Evolutionary conservation across 2,113 vertebrate genomes (phyloP).

Genomic region (Nyctibius bracteatus): DNA sequence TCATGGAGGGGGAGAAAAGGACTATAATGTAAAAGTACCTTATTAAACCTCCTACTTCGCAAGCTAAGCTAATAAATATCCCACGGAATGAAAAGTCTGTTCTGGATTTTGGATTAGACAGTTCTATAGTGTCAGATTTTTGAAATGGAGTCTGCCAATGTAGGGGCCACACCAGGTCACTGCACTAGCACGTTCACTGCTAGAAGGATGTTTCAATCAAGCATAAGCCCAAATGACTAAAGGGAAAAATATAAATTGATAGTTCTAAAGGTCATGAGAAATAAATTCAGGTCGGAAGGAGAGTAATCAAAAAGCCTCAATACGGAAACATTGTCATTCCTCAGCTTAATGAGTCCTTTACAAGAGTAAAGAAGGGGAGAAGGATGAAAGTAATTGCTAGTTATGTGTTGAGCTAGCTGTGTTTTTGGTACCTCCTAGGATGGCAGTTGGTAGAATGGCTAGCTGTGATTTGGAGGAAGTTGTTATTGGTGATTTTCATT

Average conservation of each 20-base stretch:
- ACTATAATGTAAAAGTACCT: background rate
- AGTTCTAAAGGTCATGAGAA: slow-evolving; percentile 68
- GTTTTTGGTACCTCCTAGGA: background rate
- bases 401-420: slow-evolving; percentile 3
- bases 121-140: background rate
- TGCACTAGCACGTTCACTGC: background rate
- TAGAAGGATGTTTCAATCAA: slow-evolving; percentile 56
- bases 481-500: background rate
- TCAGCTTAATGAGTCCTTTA: slow-evolving; percentile 65
- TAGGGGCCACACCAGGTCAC: background rate
- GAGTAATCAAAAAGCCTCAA: slow-evolving; percentile 66
- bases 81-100: accelerated
- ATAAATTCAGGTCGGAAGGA: slow-evolving; percentile 52
- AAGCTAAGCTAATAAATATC: background rate
- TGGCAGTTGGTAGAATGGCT: background rate
- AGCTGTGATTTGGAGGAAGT: background rate
- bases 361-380: slow-evolving; percentile 65
- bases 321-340: slow-evolving; percentile 18
- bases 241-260: slow-evolving; percentile 42
- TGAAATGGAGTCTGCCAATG: background rate
- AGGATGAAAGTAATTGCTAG: slow-evolving; percentile 66
- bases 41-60: background rate
- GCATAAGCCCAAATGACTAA: slow-evolving; percentile 27
- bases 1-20: background rate
- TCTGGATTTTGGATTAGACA: background rate